Evolutionary conservation across 92 coral and sea anemone genomes (phyloP), one percentile per base, ranked within the genome.

Genomic region (Actinernus sp.): DNA sequence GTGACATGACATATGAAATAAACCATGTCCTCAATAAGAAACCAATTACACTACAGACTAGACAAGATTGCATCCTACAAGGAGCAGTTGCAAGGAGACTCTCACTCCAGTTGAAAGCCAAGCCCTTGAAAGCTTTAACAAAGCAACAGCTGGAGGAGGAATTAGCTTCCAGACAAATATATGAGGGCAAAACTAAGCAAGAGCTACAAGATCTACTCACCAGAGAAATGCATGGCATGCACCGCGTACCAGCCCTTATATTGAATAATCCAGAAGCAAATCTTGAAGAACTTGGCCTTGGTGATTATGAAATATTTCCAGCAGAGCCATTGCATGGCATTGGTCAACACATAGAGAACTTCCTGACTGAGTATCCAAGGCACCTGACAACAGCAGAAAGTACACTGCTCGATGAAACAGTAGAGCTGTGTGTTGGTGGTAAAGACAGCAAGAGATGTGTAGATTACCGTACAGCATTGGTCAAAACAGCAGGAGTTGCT

Each of bases 271-370:
- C 87, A 50, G 31, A 62, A 12, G 81, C 64, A 59, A 46, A 56
- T 24, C 72, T 81, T 53, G 49, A 72, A 36, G 61, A 62, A 26
- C 52, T 61, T 60, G 41, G 24, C 25, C 73, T 74, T 17, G 55
- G 39, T 26, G 21, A 34, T 37, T 85, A 85, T 73, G 92, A 85
- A 58, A 55, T 79, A 20, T 58, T 85, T 14, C 78, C 82, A 0
- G 37, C 52, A 33, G 87, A 79, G 59, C 87, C 87, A 5, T 73
- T 65, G 10, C 91, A 75, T 38, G 89, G 73, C 63, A 62, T 81
- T 46, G 80, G 65, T 17, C 55, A 81, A 30, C 81, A 82, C 65
- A 82, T 58, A n/a, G 78, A 68, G 37, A 82, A 82, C 52, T 49
- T 82, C 30, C 40, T 65, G 31, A 28, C 34, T 18, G 78, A 82